A percentile compares a stretch with the other conserved stretches of the same genome.
Conservation (phyloP, 2,113 vertebrate genomes). For the Marmota flaviventris region DNA sequence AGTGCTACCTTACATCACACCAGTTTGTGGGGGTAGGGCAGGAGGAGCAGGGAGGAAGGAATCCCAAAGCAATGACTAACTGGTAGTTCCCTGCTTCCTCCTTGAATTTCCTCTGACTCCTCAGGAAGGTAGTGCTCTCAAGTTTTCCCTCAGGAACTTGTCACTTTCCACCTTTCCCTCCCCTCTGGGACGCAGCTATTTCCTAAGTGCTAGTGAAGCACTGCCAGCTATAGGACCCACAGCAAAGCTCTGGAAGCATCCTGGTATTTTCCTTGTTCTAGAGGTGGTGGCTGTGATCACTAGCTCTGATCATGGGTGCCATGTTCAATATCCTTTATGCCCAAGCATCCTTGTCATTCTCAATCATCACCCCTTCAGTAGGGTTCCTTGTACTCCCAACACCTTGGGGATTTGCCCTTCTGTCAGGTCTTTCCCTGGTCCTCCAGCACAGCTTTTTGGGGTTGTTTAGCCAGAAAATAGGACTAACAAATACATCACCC, state of each 20-base stretch:
- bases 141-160: accelerated
- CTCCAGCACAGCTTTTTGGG: neutral
- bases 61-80: neutral
- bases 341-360: neutral
- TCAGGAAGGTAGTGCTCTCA: neutral
- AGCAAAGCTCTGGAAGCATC: neutral
- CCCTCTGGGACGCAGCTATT: neutral
- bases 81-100: neutral
- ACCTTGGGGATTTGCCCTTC: neutral
- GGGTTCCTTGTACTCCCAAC: neutral
- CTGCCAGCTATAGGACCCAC: neutral
- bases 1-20: neutral
- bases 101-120: neutral
- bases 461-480: neutral
- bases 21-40: neutral
- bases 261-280: too few species aligned
- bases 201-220: too few species aligned
- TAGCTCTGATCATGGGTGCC: neutral
- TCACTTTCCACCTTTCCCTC: too few species aligned
- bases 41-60: accelerated
- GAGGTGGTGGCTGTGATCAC: accelerated
- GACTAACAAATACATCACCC: neutral
- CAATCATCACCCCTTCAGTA: neutral
- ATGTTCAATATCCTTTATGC: too few species aligned
- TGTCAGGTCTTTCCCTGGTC: neutral